Evolutionary conservation across 2,797 vertebrate species (phyloP), one percentile per base, ranked within the genome.

Genomic region (Micrastur ruficollis): DNA sequence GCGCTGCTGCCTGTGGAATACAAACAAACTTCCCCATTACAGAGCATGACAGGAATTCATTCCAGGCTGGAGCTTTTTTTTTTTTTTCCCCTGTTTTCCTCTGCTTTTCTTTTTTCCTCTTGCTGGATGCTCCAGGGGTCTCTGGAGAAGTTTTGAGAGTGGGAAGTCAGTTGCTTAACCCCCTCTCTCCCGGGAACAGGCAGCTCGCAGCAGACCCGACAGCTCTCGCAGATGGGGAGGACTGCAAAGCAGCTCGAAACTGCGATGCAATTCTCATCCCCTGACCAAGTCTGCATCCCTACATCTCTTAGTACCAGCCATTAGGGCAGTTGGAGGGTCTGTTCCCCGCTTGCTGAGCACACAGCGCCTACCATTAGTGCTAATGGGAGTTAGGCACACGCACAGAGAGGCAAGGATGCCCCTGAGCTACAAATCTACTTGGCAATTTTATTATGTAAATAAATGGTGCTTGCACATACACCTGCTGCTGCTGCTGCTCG

Each of bases 11-110:
- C 81, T 88, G 3, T 52, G 44, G 97, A 97, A 97, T 96, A 95
- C 95, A 96, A 90, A 96, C 86, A 78, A 81, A 79, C 93, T 68
- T 91, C 74, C 79, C 72, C 10, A 4, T 52, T 62, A 90, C 26
- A 66, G 84, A 93, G 65, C 97, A 93, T 94, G 97, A 91, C 90
- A 79, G 62, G 91, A 97, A 96, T 96, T 95, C 81, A 91, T 81
- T 80, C 83, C 82, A 61, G 58, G 49, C 53, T 90, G 78, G 31
- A 7, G 20, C 10, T 15, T 53, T 5, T 4, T 25, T 50, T 2
- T 7, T 61, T 65, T 22, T 42, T 20, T 12, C 3, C 9, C 9
- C 36, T 36, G 36, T 36, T 36, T 20, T 25, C 14, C 9, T 4
- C 40, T 36, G 22, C 36, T 61, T 83, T 86, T 47, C 12, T 21